Evolutionary conservation across 1,140 invertebrate genomes (phyloP), one percentile per base, ranked within the genome.

Genomic region (Ganaspis sp.): DNA sequence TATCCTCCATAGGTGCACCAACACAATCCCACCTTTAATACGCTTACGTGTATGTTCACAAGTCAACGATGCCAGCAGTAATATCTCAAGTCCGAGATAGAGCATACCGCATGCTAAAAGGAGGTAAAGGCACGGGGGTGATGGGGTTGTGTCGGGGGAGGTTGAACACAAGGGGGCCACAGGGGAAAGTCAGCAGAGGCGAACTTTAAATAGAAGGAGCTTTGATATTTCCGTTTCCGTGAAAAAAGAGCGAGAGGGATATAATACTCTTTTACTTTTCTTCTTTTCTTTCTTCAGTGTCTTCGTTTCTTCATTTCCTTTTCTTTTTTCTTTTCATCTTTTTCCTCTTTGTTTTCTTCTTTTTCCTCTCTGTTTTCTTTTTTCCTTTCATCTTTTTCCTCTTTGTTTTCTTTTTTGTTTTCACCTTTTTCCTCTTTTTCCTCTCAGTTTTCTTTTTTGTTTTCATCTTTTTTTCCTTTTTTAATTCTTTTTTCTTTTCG

Each of bases 1-100:
- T 74, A 77, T 76, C 73, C 78, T 72, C 73, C 76, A 75, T 76
- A 42, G 72, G 69, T 70, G 75, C 75, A 83, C 74, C 73, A 77
- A 58, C 34, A 69, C 74, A 73, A 53, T 19, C 12, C 38, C 21
- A 49, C 8, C 12, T 64, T 64, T 34, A 64, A 64, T 64, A 64
- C 58, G 23, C 26, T 64, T 6, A 64, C 4, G n/a, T 26, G 23
- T 26, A 64, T 64, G 21, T 26, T 64, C 54, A 64, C 54, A 26
- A 64, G 6, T 26, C 12, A 15, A 64, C 8, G 12, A 29, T 64
- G 23, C 54, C 23, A 64, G 23, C 58, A 64, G 58, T 26, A 58
- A 64, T 64, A 64, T 64, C 23, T 64, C 21, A 21, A 64, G 58
- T 64, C 58, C 58, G 21, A 64, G 26, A 34, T 64, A 15, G 58